These are phyloP conservation scores for Echinarachnius parma DNA, from an alignment of 53 echinoderm and acorn worm species.

Conservation along the genomic window DNA sequence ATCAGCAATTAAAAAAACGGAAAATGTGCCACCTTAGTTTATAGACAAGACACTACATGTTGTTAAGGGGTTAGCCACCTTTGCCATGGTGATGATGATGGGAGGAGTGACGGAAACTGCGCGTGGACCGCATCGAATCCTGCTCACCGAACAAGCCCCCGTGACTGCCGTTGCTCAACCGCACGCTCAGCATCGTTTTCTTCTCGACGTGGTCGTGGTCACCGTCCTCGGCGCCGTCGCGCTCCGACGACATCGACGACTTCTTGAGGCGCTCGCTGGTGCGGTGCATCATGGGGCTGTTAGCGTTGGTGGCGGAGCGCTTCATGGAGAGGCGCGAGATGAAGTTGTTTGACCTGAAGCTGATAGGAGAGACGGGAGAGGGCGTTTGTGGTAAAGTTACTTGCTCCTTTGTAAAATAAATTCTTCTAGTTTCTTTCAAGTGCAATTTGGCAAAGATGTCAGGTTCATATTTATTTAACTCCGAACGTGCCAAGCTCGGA, in stretches of 20 bases:
- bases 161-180: conserved; percentile 57
- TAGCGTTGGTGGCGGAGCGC: conserved; percentile 72
- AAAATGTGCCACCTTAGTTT: too few species aligned
- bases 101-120: conserved; percentile 52
- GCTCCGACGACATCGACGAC: conserved; percentile 49
- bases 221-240: conserved; percentile 59
- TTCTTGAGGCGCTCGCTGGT: conserved; percentile 85
- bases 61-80: too few species aligned
- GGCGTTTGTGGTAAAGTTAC: too few species aligned
- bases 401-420: too few species aligned
- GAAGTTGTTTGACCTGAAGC: conserved; percentile 93
- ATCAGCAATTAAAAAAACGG: too few species aligned
- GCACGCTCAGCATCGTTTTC: conserved; percentile 58
- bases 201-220: conserved; percentile 90
- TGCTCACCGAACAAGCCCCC: conserved; percentile 65
- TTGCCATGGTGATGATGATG: conserved; percentile 47
- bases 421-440: too few species aligned
- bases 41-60: too few species aligned
- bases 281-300: conserved; percentile 87
- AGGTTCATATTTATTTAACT: too few species aligned
- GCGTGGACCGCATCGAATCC: conserved; percentile 75
- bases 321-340: conserved; percentile 96
- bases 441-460: too few species aligned
- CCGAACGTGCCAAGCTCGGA: too few species aligned
- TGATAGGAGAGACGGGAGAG: too few species aligned